Evolutionary conservation across 2,113 vertebrate species (phyloP).

Genomic region (Numida meleagris): DNA sequence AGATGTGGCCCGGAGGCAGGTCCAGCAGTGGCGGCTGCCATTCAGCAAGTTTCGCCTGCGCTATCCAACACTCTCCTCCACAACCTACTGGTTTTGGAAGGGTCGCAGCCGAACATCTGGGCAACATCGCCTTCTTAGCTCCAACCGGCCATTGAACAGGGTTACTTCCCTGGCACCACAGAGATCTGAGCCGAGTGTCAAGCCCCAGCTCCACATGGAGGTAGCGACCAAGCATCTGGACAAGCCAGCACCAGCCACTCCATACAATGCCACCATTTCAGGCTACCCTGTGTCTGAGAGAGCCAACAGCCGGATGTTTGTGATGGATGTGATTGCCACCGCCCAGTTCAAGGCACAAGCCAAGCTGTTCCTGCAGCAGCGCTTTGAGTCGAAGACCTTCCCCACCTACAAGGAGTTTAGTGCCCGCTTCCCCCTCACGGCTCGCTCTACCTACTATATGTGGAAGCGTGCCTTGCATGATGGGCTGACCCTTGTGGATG

Average conservation of each 20-base stretch:
- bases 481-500: conserved; percentile 90
- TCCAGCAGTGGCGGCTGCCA: conserved; percentile 82
- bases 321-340: conserved; percentile 88
- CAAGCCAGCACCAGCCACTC: not conserved
- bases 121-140: not conserved
- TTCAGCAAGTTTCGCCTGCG: conserved; percentile 89
- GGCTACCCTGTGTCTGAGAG: conserved; percentile 50
- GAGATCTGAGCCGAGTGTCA: not conserved
- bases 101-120: conserved; percentile 28
- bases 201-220: not conserved
- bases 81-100: conserved; percentile 91
- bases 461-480: conserved; percentile 95
- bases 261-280: not conserved
- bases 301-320: conserved; percentile 78
- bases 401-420: conserved; percentile 96
- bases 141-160: not conserved
- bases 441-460: conserved; percentile 98
- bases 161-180: not conserved
- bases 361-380: conserved; percentile 93
- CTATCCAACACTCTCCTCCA: conserved; percentile 85
- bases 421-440: conserved; percentile 89
- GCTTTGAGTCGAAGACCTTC: conserved; percentile 93
- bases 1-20: conserved; percentile 81
- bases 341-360: conserved; percentile 96
- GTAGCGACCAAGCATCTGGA: not conserved